These are phyloP conservation scores for Bombylius major DNA, from an alignment of 2,888 invertebrate genomes.

Conservation along the genomic window DNA sequence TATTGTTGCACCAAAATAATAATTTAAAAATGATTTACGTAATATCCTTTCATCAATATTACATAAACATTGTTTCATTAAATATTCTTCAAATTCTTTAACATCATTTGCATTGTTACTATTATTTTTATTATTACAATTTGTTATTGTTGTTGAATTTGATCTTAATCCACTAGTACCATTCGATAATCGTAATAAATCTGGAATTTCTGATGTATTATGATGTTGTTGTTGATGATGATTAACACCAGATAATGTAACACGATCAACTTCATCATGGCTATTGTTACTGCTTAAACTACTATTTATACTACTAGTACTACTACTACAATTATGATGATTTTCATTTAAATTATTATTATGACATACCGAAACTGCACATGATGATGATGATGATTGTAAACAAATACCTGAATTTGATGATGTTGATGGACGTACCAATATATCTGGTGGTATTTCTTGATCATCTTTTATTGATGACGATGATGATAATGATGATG, in stretches of 20 bases:
- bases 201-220: conserved; percentile 8
- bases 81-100: conserved; percentile 35
- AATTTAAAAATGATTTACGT: conserved; percentile 57
- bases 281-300: not conserved
- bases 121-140: conserved; percentile 2
- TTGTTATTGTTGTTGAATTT: not conserved
- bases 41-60: conserved; percentile 57
- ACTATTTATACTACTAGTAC: too few relatives aligned
- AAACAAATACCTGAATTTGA: not conserved
- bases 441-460: conserved; percentile 6
- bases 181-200: conserved; percentile 7
- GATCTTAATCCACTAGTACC: not conserved
- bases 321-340: not conserved
- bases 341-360: conserved; percentile 6
- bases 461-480: conserved; percentile 14
- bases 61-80: conserved; percentile 68
- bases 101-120: conserved; percentile 24
- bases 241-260: not conserved
- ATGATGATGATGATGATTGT: conserved; percentile 10
- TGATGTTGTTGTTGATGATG: not conserved
- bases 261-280: conserved; percentile 12
- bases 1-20: conserved; percentile 21
- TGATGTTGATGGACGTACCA: conserved; percentile 7
- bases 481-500: conserved; percentile 8
- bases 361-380: conserved; percentile 10